Conservation (phyloP, 2,797 vertebrate genomes). For the Enteromius afrohamiltoni region DNA sequence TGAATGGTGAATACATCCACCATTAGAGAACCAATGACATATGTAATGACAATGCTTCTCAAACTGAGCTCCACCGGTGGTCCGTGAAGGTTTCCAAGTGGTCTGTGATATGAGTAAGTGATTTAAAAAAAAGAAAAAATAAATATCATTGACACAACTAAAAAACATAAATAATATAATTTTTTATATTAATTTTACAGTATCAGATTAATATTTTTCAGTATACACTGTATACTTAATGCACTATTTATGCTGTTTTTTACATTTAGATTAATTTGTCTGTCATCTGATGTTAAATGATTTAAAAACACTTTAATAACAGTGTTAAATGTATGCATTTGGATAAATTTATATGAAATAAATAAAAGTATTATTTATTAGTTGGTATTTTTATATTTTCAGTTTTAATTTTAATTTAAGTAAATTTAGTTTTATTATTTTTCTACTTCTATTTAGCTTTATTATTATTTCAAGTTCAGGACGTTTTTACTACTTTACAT, state of each 20-base stretch:
- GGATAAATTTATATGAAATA: too few species aligned
- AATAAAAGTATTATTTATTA: not conserved
- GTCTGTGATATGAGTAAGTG: not conserved
- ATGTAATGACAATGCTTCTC: not conserved
- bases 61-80: constrained; percentile 5
- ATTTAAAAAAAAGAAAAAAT: not conserved
- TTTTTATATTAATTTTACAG: not conserved
- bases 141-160: not conserved
- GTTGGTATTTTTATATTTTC: not conserved
- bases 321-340: not conserved
- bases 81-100: not conserved
- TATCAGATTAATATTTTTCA: not conserved
- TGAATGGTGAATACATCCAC: constrained; percentile 43
- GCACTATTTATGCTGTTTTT: not conserved
- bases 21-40: constrained; percentile 26
- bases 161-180: not conserved
- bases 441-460: not conserved
- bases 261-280: not conserved
- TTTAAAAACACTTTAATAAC: not conserved
- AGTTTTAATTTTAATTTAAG: not conserved
- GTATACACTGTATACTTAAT: not conserved
- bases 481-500: not conserved
- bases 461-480: not conserved
- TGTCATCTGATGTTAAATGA: not conserved
- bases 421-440: not conserved